Evolutionary conservation across 2,888 invertebrate genomes (phyloP).

Genomic region (Physocephala rufipes): DNA sequence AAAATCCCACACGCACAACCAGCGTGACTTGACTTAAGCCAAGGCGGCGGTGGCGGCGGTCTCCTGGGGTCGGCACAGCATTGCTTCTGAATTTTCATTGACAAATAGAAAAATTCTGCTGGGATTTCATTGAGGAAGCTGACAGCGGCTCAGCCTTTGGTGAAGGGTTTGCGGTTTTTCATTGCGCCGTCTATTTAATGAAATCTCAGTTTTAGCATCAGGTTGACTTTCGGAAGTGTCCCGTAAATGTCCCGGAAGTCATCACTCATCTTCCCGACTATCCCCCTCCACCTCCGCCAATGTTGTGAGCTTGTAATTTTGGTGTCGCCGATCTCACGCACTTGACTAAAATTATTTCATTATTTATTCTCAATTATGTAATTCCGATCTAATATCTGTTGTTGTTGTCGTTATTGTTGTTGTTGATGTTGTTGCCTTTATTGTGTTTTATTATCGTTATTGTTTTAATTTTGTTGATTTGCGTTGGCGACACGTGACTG

Average conservation of each 20-base stretch:
- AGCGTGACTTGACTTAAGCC: background rate
- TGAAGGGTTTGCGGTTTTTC: conserved; percentile 27
- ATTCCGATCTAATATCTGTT: too few species aligned
- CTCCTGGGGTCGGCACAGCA: conserved; percentile 9
- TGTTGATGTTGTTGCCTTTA: conserved; percentile 7
- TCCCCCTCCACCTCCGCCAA: background rate
- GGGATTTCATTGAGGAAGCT: conserved; percentile 12
- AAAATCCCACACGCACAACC: background rate
- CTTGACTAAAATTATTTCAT: conserved; percentile 32
- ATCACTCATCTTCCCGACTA: conserved; percentile 24
- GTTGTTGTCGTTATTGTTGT: background rate
- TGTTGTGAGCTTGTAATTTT: conserved; percentile 2
- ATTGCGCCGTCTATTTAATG: background rate
- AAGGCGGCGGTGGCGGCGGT: background rate
- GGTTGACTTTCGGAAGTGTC: conserved; percentile 26
- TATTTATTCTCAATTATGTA: conserved; percentile 37
- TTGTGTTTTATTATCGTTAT: conserved; percentile 4
- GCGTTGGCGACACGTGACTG: conserved; percentile 33
- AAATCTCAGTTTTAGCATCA: conserved; percentile 29
- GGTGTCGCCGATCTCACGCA: background rate
- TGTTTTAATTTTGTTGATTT: conserved; percentile 7
- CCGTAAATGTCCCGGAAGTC: conserved; percentile 23
- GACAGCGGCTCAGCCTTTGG: background rate
- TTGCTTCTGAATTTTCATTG: background rate
- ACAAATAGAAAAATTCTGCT: conserved; percentile 25